These are phyloP conservation scores for Drosophila percnosoma DNA, from an alignment of 2,888 invertebrate species.

Conservation along the genomic window DNA sequence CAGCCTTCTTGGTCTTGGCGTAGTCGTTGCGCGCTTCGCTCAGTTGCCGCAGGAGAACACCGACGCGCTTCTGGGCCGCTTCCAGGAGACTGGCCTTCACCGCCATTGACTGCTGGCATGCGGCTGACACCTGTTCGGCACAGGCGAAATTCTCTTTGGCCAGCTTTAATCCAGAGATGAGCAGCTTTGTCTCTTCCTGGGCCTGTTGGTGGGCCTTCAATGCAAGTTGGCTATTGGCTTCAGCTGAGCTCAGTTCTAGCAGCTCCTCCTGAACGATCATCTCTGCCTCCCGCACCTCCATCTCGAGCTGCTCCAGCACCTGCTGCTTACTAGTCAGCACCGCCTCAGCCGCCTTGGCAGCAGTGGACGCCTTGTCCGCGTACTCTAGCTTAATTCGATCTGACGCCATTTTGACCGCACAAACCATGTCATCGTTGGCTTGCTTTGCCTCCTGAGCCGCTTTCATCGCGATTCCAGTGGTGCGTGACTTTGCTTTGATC, in stretches of 20 bases:
- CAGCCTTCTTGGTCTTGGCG: slow-evolving; percentile 88
- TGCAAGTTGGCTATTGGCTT: slow-evolving; percentile 87
- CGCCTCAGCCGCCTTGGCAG: slow-evolving; percentile 90
- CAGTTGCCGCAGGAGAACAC: slow-evolving; percentile 87
- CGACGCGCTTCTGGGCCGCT: slow-evolving; percentile 88
- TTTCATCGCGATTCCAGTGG: slow-evolving; percentile 88
- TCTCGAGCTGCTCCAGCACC: slow-evolving; percentile 88
- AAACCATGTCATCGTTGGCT: slow-evolving; percentile 85
- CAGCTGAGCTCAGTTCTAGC: slow-evolving; percentile 87
- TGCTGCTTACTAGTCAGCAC: slow-evolving; percentile 89
- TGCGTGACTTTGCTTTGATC: slow-evolving; percentile 77
- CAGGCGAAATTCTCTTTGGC: slow-evolving; percentile 86
- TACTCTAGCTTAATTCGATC: slow-evolving; percentile 90
- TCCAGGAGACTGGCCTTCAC: slow-evolving; percentile 88
- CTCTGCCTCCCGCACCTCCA: slow-evolving; percentile 89
- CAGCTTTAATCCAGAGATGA: slow-evolving; percentile 84
- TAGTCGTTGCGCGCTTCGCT: slow-evolving; percentile 88
- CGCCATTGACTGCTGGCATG: slow-evolving; percentile 87
- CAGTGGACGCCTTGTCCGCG: slow-evolving; percentile 89
- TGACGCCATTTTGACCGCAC: slow-evolving; percentile 89
- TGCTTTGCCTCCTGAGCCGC: slow-evolving; percentile 88
- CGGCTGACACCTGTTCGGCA: slow-evolving; percentile 87
- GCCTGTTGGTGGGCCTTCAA: slow-evolving; percentile 87
- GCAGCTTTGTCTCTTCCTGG: slow-evolving; percentile 85
- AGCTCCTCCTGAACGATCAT: slow-evolving; percentile 87